A percentile compares a stretch with the other conserved stretches of the same genome.
phyloP scores from a whole-genome alignment of 1,140 invertebrate species.

The Drosophila nigromelanica region DNA sequence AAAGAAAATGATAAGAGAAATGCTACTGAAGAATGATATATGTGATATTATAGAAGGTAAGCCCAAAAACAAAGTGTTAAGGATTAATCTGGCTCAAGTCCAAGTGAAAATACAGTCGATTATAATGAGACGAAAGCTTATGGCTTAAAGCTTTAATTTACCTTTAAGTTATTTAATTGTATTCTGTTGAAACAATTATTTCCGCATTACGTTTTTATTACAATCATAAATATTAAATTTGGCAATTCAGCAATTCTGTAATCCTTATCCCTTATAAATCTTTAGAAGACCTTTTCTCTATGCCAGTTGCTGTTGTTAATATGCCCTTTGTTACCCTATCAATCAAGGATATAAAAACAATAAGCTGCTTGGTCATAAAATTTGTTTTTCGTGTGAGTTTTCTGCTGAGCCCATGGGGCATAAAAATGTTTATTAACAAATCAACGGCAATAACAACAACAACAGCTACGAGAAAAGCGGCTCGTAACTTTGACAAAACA shows the following conservation, averaged over 20 bases:
- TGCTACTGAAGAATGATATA: background rate
- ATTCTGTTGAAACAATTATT: constrained; percentile 2
- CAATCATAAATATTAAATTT: constrained; percentile 12
- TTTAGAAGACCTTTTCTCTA: background rate
- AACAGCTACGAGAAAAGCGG: constrained; percentile 21
- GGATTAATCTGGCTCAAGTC: background rate
- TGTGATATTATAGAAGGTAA: too few relatives aligned
- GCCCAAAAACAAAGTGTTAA: too few relatives aligned
- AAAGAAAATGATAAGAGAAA: constrained; percentile 8
- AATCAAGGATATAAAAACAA: constrained; percentile 62
- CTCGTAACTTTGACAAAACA: constrained; percentile 74
- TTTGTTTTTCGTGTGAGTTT: constrained; percentile 74
- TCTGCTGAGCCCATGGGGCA: constrained; percentile 58
- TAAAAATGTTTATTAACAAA: constrained; percentile 82
- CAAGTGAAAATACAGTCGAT: too few relatives aligned
- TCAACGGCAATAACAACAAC: constrained; percentile 67
- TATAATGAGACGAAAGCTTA: background rate
- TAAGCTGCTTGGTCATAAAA: constrained; percentile 70
- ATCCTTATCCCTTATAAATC: background rate
- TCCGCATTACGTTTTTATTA: constrained; percentile 4
- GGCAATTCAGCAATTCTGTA: constrained; percentile 2
- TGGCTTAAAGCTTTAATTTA: too few relatives aligned
- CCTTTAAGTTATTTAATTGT: background rate
- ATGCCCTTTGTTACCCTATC: constrained; percentile 39
- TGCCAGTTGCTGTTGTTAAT: constrained; percentile 1